phyloP scores from a whole-genome alignment of 2,797 vertebrate species.

The Pterois miles region DNA sequence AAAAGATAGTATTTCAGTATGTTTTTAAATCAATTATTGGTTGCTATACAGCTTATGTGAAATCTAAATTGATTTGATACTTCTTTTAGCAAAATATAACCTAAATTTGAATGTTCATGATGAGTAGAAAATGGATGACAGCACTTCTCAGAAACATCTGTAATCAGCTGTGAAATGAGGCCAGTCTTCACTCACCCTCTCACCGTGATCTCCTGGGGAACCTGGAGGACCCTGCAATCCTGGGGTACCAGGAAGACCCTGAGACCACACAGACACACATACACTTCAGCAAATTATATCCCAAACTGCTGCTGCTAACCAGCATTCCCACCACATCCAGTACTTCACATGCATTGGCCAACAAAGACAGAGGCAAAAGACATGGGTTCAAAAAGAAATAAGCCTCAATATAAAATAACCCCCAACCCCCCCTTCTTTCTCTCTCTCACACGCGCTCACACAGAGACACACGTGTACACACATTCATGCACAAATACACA shows the following conservation, averaged over 20 bases:
- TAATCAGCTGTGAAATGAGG: slow-evolving; percentile 32
- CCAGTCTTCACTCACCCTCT: slow-evolving; percentile 88
- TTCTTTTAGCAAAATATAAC: background rate
- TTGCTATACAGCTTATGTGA: background rate
- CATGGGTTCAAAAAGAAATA: slow-evolving; percentile 53
- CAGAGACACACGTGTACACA: slow-evolving; percentile 42
- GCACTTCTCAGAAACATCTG: slow-evolving; percentile 28
- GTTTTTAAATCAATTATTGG: slow-evolving; percentile 12
- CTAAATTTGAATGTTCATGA: background rate
- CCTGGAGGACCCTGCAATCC: slow-evolving; percentile 92
- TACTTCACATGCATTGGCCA: slow-evolving; percentile 43
- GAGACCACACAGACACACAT: slow-evolving; percentile 61
- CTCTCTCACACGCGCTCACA: background rate
- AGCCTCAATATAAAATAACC: slow-evolving; percentile 59
- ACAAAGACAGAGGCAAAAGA: slow-evolving; percentile 66
- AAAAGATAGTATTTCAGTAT: background rate
- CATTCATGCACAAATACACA: slow-evolving; percentile 56
- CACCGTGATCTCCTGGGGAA: slow-evolving; percentile 91
- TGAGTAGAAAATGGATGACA: background rate
- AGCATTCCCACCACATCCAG: slow-evolving; percentile 65
- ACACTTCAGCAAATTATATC: slow-evolving; percentile 51
- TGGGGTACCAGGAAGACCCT: slow-evolving; percentile 94
- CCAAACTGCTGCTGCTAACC: slow-evolving; percentile 51
- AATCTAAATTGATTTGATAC: background rate
- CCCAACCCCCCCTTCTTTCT: slow-evolving; percentile 12